Evolutionary conservation across 1,140 invertebrate genomes (phyloP), one percentile per base, ranked within the genome.

Genomic region (Apis florea): DNA sequence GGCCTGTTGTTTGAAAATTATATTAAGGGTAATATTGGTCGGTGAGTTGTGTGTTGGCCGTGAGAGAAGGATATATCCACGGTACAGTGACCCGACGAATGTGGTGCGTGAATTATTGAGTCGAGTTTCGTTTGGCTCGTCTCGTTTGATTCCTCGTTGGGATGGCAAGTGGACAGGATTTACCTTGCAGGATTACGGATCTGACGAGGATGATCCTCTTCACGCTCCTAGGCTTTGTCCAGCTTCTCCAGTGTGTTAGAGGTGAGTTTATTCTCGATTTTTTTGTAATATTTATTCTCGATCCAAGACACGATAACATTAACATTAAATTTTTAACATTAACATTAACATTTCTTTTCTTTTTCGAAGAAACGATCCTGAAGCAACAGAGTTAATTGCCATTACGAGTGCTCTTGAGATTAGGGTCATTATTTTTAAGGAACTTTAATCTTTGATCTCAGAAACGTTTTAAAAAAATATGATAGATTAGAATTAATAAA

Each of bases 21-120:
- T 49, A n/a, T n/a, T n/a, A n/a, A 40, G 31, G 31, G 31, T 15
- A 66, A 24, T n/a, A 49, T 26, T 61, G 31, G 15, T 26, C 54
- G 49, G 68, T 21, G 64, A 75, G 76, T 71, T 79, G 66, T 79
- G 75, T 79, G 63, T 61, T 68, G 47, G 53, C 54, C 54, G 79
- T 31, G 85, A 67, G 75, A 83, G 85, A 78, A 63, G 24, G 56
- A 53, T 61, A 73, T 24, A 77, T 66, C 5, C 19, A 47, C 31
- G 21, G 68, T 26, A 56, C 49, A 72, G 84, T 85, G 85, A 59
- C 78, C 31, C 56, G 84, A 83, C 85, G 74, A 79, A 85, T 86
- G 85, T 85, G 84, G 75, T 86, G 80, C 84, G 66, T 69, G 84
- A 79, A 69, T 68, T 85, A 68, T 78, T 78, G 76, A 79, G 58